These are phyloP conservation scores for Lagopus leucura DNA, from an alignment of 2,113 vertebrate species.

Conservation along the genomic window DNA sequence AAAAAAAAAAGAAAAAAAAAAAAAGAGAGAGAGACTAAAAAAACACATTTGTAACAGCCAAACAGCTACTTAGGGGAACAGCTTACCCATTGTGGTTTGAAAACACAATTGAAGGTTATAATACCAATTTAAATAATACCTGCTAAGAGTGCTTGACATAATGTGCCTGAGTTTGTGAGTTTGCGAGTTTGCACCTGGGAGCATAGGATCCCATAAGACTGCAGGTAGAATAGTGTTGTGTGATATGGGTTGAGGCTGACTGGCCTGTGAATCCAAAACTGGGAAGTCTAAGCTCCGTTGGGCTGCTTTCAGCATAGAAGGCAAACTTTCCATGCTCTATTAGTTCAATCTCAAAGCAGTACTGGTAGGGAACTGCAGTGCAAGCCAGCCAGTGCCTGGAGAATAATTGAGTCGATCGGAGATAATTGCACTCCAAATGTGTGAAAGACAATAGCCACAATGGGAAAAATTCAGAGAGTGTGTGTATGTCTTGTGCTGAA, in stretches of 20 bases:
- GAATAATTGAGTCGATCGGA: neutral
- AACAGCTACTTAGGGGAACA: neutral
- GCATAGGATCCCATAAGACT: neutral
- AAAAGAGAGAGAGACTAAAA: neutral
- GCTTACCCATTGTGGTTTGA: neutral
- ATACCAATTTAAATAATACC: neutral
- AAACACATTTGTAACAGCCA: too few species aligned
- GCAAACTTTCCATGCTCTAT: neutral
- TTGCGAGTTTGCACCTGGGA: neutral
- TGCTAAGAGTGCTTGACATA: neutral
- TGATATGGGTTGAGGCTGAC: neutral
- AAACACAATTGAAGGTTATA: neutral
- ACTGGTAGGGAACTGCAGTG: neutral
- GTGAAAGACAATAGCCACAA: fast-evolving
- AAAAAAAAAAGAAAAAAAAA: too few species aligned
- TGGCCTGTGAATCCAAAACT: neutral
- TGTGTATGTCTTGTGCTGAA: neutral
- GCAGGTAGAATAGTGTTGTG: neutral
- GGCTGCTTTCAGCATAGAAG: neutral
- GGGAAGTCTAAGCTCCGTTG: neutral
- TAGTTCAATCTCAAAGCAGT: neutral
- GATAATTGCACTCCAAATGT: neutral
- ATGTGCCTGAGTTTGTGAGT: neutral
- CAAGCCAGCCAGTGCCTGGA: neutral
- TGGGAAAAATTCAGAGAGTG: neutral